Conservation (phyloP, 2,797 vertebrate species). For the Gymnothorax reevesii region DNA sequence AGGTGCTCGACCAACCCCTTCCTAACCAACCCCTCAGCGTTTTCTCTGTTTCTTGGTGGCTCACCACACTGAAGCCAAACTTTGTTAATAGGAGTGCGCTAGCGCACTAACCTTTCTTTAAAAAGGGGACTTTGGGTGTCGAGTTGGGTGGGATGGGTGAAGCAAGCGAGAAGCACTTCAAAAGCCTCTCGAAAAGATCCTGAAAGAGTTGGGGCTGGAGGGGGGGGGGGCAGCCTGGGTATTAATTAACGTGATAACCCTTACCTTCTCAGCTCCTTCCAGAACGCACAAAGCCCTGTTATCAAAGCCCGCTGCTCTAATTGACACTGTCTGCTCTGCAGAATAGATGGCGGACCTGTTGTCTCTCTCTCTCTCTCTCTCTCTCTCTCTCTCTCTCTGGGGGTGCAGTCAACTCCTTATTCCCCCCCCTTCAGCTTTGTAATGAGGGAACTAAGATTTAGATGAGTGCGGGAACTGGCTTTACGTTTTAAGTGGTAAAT, state of each 20-base stretch:
- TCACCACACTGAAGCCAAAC: conserved; percentile 14
- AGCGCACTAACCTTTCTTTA: conserved; percentile 14
- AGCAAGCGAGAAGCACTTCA: conserved; percentile 27
- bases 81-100: conserved; percentile 28
- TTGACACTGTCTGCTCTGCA: conserved; percentile 54
- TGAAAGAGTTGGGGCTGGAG: conserved; percentile 42
- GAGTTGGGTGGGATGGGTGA: neutral
- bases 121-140: neutral
- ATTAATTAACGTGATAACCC: conserved; percentile 59
- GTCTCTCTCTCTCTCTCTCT: conserved; percentile 49
- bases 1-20: conserved; percentile 12
- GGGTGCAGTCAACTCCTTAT: conserved; percentile 30
- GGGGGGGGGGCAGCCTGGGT: conserved; percentile 46
- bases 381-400: conserved; percentile 47
- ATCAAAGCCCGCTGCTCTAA: conserved; percentile 51
- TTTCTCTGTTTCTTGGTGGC: conserved; percentile 10
- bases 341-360: neutral
- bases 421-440: conserved; percentile 42
- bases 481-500: conserved; percentile 55
- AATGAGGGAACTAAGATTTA: conserved; percentile 60
- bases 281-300: conserved; percentile 27
- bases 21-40: neutral
- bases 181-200: conserved; percentile 36
- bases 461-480: conserved; percentile 61
- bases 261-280: conserved; percentile 49